Evolutionary conservation across 2,888 invertebrate genomes (phyloP), one percentile per base, ranked within the genome.

Genomic region (Steinernema carpocapsae): DNA sequence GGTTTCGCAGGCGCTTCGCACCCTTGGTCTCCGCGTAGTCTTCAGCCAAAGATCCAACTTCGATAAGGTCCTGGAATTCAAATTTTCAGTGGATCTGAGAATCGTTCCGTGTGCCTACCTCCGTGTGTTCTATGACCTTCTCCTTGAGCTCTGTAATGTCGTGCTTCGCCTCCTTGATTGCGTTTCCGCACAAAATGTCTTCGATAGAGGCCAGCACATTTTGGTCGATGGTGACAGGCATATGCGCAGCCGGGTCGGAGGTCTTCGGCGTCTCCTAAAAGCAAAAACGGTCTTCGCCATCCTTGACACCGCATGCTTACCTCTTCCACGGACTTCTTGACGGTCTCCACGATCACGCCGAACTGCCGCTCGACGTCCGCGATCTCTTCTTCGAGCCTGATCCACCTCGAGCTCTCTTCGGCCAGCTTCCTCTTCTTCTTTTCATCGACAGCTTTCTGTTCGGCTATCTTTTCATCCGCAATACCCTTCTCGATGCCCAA

Each of bases 111-210:
- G 10, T 10, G 37, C 37, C 37, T 10, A 80, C 82, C 76, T 85
- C 85, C n/a, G 79, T 79, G 73, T 84, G 85, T 71, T 84, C 85
- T n/a, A 83, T 81, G 72, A 83, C 81, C 74, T 85, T 82, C 74
- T 85, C 85, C 73, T 83, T 83, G 52, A 85, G 73, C 56, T 82
- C 84, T n/a, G 80, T 76, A 51, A 85, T 82, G 51, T 84, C 84
- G 70, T 83, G 80, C 72, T 81, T 82, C 14, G 85, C 84, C 72
- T 84, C 85, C 10, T 80, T 78, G 56, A 84, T 77, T 0, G 82
- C 77, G 46, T 80, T 80, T 14, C 84, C 84, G 42, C 79, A 79
- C 37, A 83, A 76, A 48, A 76, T 71, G 56, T 78, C 78, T 73
- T 79, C 77, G 32, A 72, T 56, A 42, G 75, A 73, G 0, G 72